These are phyloP conservation scores for Pseudeuparius sepicola DNA, from an alignment of 2,888 invertebrate species.

Conservation along the genomic window DNA sequence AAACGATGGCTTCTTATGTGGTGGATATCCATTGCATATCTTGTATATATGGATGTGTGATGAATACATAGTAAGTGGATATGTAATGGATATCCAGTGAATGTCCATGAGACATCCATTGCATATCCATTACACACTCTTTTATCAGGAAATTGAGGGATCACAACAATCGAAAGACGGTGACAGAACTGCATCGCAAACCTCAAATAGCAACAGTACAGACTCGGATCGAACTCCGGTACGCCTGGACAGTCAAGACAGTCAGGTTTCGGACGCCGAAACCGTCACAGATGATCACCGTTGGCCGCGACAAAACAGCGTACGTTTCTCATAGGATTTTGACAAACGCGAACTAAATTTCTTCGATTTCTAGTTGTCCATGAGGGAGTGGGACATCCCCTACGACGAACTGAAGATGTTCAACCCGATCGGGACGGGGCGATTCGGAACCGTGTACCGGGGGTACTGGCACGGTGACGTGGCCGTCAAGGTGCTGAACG, in stretches of 20 bases:
- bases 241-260: slow-evolving; percentile 74
- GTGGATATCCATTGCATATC: no score
- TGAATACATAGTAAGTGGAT: no score
- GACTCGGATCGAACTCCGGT: slow-evolving; percentile 77
- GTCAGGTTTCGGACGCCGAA: slow-evolving; percentile 59
- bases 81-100: no score
- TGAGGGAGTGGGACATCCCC: slow-evolving; percentile 98
- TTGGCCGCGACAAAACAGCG: slow-evolving; percentile 78
- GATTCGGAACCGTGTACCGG: slow-evolving; percentile 88
- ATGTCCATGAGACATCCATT: no score
- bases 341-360: not conserved
- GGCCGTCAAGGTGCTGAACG: slow-evolving; percentile 90
- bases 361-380: slow-evolving; percentile 62
- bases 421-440: slow-evolving; percentile 81
- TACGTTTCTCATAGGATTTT: slow-evolving; percentile 37
- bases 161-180: slow-evolving; percentile 59
- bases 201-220: slow-evolving; percentile 61
- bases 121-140: no score
- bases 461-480: slow-evolving; percentile 98
- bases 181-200: slow-evolving; percentile 56
- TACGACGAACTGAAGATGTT: slow-evolving; percentile 83
- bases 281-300: slow-evolving; percentile 41
- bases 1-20: no score
- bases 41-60: no score
- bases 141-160: slow-evolving; percentile 41